Evolutionary conservation across 2,113 vertebrate genomes (phyloP).

Genomic region (Sisor rabdophorus): DNA sequence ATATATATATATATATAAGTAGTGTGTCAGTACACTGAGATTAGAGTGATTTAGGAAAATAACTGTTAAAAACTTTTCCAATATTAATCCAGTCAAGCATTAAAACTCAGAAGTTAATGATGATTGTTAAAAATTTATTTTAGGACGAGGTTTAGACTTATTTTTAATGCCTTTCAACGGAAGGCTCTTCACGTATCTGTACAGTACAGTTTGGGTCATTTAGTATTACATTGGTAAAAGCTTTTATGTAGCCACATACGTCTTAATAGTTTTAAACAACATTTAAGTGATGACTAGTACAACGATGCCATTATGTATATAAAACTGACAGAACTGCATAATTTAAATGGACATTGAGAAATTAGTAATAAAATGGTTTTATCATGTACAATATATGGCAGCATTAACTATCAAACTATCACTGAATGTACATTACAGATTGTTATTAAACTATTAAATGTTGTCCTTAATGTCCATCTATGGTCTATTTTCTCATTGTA

Average conservation of each 20-base stretch:
- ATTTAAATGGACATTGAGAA: conserved; percentile 53
- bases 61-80: conserved; percentile 62
- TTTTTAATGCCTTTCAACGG: conserved; percentile 44
- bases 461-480: conserved; percentile 65
- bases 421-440: conserved; percentile 82
- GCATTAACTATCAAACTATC: conserved; percentile 80
- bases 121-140: conserved; percentile 58
- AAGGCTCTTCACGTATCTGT: conserved; percentile 54
- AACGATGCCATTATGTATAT: conserved; percentile 49
- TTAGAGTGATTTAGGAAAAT: conserved; percentile 76
- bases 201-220: conserved; percentile 49
- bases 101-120: conserved; percentile 57
- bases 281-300: conserved; percentile 46
- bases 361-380: conserved; percentile 48
- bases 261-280: conserved; percentile 54
- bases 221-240: conserved; percentile 42
- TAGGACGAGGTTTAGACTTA: conserved; percentile 47
- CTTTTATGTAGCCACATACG: conserved; percentile 47
- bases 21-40: conserved; percentile 75
- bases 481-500: too few species aligned
- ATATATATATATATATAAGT: conserved; percentile 68
- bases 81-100: conserved; percentile 54
- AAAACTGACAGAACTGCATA: conserved; percentile 46
- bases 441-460: conserved; percentile 84
- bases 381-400: conserved; percentile 76